phyloP scores from a whole-genome alignment of 2,113 vertebrate species.

The Hemichromis elongatus region DNA sequence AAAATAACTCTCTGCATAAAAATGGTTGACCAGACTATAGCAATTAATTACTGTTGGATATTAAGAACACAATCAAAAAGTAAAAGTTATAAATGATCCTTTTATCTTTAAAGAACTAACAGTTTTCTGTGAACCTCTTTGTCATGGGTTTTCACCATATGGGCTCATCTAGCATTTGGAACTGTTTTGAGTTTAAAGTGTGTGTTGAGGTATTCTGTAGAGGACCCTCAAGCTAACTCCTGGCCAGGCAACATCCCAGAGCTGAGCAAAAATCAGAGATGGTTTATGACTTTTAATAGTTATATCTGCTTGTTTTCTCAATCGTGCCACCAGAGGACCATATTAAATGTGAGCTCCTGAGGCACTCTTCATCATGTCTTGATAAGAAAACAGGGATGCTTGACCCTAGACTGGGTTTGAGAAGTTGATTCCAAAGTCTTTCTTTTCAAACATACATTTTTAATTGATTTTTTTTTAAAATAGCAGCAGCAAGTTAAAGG shows the following conservation, averaged over 20 bases:
- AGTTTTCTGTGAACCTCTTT: not conserved
- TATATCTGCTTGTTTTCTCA: constrained; percentile 23
- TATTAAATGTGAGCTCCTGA: not conserved
- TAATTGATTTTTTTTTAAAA: not conserved
- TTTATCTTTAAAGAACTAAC: not conserved
- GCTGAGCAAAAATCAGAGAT: constrained; percentile 41
- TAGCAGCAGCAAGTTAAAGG: not conserved
- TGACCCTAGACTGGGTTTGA: not conserved
- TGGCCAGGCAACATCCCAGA: constrained; percentile 12
- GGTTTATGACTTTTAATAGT: constrained; percentile 49
- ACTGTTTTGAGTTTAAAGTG: constrained; percentile 34
- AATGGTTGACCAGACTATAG: constrained; percentile 19
- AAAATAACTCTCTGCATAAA: not conserved
- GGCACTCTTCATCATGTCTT: not conserved
- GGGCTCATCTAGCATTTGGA: constrained; percentile 22
- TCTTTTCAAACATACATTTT: not conserved
- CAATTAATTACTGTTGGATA: not conserved
- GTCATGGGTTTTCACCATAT: not conserved
- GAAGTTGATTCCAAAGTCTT: not conserved
- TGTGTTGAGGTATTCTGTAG: constrained; percentile 24
- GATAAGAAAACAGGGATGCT: constrained; percentile 13
- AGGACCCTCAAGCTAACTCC: constrained; percentile 19
- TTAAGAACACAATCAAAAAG: not conserved
- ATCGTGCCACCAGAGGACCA: constrained; percentile 22
- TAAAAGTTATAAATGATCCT: not conserved